Conservation (phyloP, 2,113 vertebrate species). For the Hippocampus abdominalis region DNA sequence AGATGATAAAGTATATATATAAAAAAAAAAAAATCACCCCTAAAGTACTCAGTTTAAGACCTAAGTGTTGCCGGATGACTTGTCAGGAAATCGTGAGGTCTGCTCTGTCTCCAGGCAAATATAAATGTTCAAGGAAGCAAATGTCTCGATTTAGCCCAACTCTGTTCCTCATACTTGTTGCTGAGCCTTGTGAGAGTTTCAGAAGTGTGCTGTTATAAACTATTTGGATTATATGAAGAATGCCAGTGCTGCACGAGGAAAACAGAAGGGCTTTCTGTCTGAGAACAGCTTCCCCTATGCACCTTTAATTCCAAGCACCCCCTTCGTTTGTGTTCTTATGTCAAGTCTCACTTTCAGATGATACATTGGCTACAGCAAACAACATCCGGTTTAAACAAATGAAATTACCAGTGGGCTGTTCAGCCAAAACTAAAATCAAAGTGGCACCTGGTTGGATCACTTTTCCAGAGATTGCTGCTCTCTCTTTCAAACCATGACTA, state of each 20-base stretch:
- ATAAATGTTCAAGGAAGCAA: constrained; percentile 39
- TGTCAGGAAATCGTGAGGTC: constrained; percentile 35
- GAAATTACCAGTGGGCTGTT: constrained; percentile 56
- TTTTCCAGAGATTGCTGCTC: constrained; percentile 34
- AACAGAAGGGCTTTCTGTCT: constrained; percentile 50
- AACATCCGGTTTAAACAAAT: constrained; percentile 76
- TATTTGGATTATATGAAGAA: constrained; percentile 57
- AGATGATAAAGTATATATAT: constrained; percentile 17
- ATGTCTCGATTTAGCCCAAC: constrained; percentile 28
- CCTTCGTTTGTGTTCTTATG: constrained; percentile 74
- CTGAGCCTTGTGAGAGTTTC: constrained; percentile 30
- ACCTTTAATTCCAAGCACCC: constrained; percentile 40
- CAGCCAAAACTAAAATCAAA: constrained; percentile 44
- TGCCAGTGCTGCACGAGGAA: constrained; percentile 41
- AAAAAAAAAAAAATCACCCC: constrained; percentile 17
- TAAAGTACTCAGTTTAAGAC: constrained; percentile 33
- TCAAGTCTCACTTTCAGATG: constrained; percentile 71
- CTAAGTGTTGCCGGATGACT: constrained; percentile 32
- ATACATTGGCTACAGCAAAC: constrained; percentile 67
- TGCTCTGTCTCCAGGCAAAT: constrained; percentile 37
- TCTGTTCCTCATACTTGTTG: constrained; percentile 24
- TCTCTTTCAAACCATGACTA: constrained; percentile 24
- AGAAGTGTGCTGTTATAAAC: constrained; percentile 29
- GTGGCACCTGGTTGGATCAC: constrained; percentile 47
- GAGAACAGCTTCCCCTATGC: constrained; percentile 41